Base-by-base conservation (phyloP, 2,113 vertebrate genomes). In the Corythornis cristatus region DNA sequence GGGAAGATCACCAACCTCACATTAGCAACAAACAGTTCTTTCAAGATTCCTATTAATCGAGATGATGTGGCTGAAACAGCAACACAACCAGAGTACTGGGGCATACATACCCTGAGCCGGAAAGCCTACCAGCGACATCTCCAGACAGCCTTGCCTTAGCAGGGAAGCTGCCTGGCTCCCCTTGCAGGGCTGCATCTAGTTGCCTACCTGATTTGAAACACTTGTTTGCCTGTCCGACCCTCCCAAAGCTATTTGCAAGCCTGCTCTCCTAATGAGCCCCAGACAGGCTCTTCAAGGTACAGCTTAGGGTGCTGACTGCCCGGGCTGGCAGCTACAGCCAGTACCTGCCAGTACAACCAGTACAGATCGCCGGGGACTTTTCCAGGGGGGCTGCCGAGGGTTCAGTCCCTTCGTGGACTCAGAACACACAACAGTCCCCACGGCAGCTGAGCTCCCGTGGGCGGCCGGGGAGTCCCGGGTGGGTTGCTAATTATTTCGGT, bases 321-420 rank as follows among this genome's bases (percentile, higher is more conserved):
- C 21, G 21, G 76, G 45, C 45, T 37, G 6, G 8, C 5, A 6
- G 28, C 17, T 18, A 9, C 54, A 17, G 11, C 40, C 19, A 9
- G 11, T 3, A 5, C 46, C 21, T 12, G 46, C 46, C 46, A 48
- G 25, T 21, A 9, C 54, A 17, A 15, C 42, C 19, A 11, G 12
- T 2, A 5, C 48, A 4, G 7, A 15, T 14, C 18, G 37, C 29
- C 9, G 2, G 40, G 26, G 28, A 3, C 21, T 58, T 4, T 12
- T 4, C 26, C 51, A 4, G 17, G 5, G 31, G 0, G 6, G 4
- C 3, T 70, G 16, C 54, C 22, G 16, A 7, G 33, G 58, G 17
- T 12, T 22, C 13, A 5, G 29, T 28, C 40, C 33, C 54, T 21
- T 31, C 25, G 26, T 2, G 3, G 22, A 5, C 43, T n/a, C 22